phyloP scores from a whole-genome alignment of 35 echinoderm and acorn worm genomes.

The Stichopus chloronotus region DNA sequence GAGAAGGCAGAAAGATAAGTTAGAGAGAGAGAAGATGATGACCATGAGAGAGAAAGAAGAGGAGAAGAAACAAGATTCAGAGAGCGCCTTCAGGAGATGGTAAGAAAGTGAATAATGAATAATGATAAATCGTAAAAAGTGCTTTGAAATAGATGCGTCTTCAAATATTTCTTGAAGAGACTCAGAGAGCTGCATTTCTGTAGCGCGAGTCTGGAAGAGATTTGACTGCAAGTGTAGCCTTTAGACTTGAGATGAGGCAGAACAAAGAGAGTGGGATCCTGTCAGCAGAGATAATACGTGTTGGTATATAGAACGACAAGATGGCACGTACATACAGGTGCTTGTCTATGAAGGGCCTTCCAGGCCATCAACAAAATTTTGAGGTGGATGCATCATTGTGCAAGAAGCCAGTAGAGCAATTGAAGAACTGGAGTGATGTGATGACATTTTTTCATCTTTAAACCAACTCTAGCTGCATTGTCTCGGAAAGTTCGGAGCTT shows the following conservation, averaged over 20 bases:
- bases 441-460: background rate
- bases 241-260: no score
- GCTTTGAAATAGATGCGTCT: no score
- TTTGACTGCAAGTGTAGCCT: no score
- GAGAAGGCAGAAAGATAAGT: constrained; percentile 39
- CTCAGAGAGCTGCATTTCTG: no score
- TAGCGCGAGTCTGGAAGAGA: no score
- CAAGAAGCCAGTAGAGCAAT: background rate
- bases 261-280: no score
- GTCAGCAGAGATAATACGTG: no score
- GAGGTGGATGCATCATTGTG: background rate
- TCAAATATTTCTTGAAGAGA: no score
- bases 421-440: constrained; percentile 10
- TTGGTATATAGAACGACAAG: no score
- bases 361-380: background rate
- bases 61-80: constrained; percentile 57
- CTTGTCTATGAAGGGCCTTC: background rate
- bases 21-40: constrained; percentile 61
- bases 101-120: background rate
- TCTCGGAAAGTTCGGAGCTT: background rate
- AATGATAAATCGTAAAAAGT: background rate
- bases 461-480: background rate
- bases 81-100: constrained; percentile 62
- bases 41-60: constrained; percentile 56
- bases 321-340: background rate